Conservation (phyloP, 2,888 invertebrate species). For the Eristalinus sepulchralis region DNA sequence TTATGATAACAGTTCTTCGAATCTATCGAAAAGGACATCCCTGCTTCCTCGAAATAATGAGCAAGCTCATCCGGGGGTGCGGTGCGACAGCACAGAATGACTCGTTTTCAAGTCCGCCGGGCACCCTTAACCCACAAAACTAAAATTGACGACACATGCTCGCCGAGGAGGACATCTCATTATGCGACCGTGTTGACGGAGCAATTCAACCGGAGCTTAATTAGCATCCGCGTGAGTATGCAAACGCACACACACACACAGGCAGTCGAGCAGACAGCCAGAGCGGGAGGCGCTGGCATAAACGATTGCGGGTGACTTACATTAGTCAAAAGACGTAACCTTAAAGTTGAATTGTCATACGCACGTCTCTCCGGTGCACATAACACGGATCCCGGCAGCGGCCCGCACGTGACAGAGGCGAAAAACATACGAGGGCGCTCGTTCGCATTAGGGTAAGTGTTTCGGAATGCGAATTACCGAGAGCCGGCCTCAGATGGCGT, state of each 20-base stretch:
- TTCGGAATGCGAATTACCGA: conserved; percentile 6
- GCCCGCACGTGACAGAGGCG: background rate
- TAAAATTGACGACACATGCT: background rate
- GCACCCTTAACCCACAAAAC: background rate
- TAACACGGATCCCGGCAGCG: background rate
- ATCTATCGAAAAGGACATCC: background rate
- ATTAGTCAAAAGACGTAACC: conserved; percentile 19
- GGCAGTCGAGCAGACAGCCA: no score
- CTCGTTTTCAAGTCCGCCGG: background rate
- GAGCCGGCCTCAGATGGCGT: background rate
- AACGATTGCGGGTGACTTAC: conserved; percentile 29
- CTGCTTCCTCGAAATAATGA: background rate
- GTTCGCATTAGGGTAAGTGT: conserved; percentile 30
- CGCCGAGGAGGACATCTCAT: background rate
- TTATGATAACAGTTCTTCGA: background rate
- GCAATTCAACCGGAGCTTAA: background rate
- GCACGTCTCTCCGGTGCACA: background rate
- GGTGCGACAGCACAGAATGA: background rate
- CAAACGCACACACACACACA: background rate
- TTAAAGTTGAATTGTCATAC: conserved; percentile 14
- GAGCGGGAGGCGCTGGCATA: background rate
- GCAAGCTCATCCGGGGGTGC: background rate
- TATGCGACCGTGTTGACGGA: background rate
- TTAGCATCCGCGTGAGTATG: background rate
- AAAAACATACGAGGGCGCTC: background rate